Conservation (phyloP, 2,797 vertebrate species). For the Austrolebias charrua region DNA sequence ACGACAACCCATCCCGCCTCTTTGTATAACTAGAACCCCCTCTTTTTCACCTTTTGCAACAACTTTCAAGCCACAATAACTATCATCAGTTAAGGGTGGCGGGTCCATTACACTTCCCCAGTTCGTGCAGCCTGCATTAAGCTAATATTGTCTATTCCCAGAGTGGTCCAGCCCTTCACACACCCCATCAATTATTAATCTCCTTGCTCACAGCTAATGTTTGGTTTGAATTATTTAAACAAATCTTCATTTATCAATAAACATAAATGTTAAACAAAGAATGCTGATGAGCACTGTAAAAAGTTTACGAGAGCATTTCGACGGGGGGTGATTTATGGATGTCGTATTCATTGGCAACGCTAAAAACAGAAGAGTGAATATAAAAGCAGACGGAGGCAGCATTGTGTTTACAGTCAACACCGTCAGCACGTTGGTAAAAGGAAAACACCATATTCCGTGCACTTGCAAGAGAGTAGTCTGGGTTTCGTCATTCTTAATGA, state of each 20-base stretch:
- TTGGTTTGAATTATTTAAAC: constrained; percentile 99
- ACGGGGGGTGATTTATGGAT: constrained; percentile 90
- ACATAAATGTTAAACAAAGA: constrained; percentile 99
- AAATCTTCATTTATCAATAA: constrained; percentile 99
- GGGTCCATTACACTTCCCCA: constrained; percentile 94
- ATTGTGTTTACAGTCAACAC: constrained; percentile 58
- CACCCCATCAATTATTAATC: constrained; percentile 99
- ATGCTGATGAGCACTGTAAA: constrained; percentile 95
- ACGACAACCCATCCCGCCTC: constrained; percentile 51
- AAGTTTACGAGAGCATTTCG: constrained; percentile 93
- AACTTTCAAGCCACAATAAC: constrained; percentile 96
- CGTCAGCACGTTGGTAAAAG: constrained; percentile 45
- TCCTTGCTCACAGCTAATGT: constrained; percentile 99
- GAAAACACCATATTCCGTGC: constrained; percentile 24
- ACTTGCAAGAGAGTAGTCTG: constrained; percentile 26
- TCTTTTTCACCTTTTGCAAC: constrained; percentile 81
- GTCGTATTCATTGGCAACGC: constrained; percentile 84
- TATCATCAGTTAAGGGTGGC: constrained; percentile 93
- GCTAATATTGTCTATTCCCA: constrained; percentile 99
- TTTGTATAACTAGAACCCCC: constrained; percentile 39
- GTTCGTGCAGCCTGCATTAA: constrained; percentile 96
- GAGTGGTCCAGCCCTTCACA: constrained; percentile 91
- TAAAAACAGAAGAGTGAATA: constrained; percentile 30
- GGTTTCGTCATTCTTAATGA: constrained; percentile 46
- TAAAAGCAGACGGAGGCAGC: constrained; percentile 15